These are phyloP conservation scores for Anableps anableps DNA, from an alignment of 2,797 vertebrate genomes.

Conservation along the genomic window DNA sequence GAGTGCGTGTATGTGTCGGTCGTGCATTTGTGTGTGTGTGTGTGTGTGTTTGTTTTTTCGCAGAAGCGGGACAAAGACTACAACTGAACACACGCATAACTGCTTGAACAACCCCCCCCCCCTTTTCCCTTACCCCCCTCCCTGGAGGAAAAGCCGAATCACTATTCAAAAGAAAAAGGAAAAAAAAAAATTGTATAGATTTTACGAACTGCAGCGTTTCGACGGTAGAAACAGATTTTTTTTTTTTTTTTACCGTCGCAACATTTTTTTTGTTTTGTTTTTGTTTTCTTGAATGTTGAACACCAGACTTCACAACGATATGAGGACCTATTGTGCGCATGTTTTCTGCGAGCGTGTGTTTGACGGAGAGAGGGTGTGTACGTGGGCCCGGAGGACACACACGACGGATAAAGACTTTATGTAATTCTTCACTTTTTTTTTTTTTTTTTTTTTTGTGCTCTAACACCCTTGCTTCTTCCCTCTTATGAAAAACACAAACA, in stretches of 20 bases:
- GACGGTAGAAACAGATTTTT: slow-evolving; percentile 74
- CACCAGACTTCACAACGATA: slow-evolving; percentile 74
- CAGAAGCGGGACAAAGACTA: slow-evolving; percentile 65
- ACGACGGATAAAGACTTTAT: slow-evolving; percentile 65
- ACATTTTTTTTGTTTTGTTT: slow-evolving; percentile 48
- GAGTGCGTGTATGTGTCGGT: slow-evolving; percentile 68
- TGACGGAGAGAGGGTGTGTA: slow-evolving; percentile 24
- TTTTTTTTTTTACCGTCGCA: slow-evolving; percentile 78
- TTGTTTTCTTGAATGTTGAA: slow-evolving; percentile 74
- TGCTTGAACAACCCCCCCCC: slow-evolving; percentile 60
- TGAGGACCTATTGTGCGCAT: slow-evolving; percentile 67
- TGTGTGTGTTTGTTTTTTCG: slow-evolving; percentile 45
- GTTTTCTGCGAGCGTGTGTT: slow-evolving; percentile 41
- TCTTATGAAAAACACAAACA: slow-evolving; percentile 44
- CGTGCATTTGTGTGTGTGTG: slow-evolving; percentile 46
- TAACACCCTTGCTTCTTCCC: slow-evolving; percentile 65
- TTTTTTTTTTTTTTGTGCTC: slow-evolving; percentile 55
- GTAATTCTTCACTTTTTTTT: slow-evolving; percentile 62
- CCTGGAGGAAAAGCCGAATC: slow-evolving; percentile 66
- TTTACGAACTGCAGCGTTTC: slow-evolving; percentile 76
- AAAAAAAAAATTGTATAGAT: slow-evolving; percentile 57
- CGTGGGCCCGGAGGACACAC: slow-evolving; percentile 64
- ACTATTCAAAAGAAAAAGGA: slow-evolving; percentile 66
- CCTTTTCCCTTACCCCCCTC: neutral
- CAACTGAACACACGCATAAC: slow-evolving; percentile 58